Evolutionary conservation across 92 coral and sea anemone species (phyloP).

Genomic region (Galaxea fascicularis): DNA sequence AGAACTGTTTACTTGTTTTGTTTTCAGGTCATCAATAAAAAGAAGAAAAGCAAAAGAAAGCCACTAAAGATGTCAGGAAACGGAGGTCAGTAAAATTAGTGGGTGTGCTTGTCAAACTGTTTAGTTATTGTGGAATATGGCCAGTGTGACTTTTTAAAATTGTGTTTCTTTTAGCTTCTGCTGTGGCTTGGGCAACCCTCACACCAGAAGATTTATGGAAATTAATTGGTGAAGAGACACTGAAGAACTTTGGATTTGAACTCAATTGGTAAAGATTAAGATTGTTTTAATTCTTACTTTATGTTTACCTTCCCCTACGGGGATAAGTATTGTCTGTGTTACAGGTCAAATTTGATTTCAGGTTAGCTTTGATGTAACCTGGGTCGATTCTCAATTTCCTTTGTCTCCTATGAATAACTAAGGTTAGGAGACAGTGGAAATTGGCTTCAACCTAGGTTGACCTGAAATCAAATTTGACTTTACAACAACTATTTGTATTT

Average conservation of each 20-base stretch:
- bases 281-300: not conserved
- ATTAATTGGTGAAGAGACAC: constrained; percentile 73
- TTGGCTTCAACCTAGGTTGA: too few species aligned
- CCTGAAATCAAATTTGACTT: too few species aligned
- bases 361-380: not conserved
- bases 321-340: too few species aligned
- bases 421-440: too few species aligned
- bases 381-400: too few species aligned
- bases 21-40: constrained; percentile 80
- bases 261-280: constrained; percentile 72
- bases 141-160: not conserved
- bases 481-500: too few species aligned
- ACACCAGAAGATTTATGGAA: constrained; percentile 95
- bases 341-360: not conserved
- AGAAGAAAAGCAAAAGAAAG: constrained; percentile 91
- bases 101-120: not conserved
- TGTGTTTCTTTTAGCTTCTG: constrained; percentile 16
- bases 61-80: constrained; percentile 67
- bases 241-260: constrained; percentile 85
- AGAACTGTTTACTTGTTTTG: not conserved
- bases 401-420: too few species aligned
- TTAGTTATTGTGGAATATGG: not conserved
- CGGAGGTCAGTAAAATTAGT: constrained; percentile 65
- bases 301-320: too few species aligned
- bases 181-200: constrained; percentile 89